Evolutionary conservation across 1,140 invertebrate genomes (phyloP).

Genomic region (Popillia japonica): DNA sequence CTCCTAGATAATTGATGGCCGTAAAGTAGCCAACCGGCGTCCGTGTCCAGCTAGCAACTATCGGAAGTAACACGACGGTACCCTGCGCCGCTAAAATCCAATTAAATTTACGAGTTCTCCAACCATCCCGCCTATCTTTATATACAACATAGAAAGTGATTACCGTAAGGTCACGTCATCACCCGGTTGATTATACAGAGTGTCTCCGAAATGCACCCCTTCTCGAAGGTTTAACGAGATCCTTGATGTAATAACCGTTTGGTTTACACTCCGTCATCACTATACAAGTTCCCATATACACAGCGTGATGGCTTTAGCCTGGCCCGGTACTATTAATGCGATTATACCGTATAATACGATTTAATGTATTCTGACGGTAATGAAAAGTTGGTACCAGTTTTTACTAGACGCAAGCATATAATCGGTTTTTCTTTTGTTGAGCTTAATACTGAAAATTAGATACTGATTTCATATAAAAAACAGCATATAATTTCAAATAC

Average conservation of each 20-base stretch:
- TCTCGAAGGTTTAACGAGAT: conserved; percentile 5
- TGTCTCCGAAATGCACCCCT: not conserved
- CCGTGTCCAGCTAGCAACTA: conserved; percentile 10
- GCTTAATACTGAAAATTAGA: too few species aligned
- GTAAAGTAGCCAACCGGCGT: conserved; percentile 13
- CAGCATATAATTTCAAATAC: too few species aligned
- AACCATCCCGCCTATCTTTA: conserved; percentile 4
- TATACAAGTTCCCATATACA: not conserved
- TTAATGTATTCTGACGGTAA: not conserved
- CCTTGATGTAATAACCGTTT: conserved; percentile 18
- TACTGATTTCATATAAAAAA: too few species aligned
- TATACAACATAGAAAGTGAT: conserved; percentile 20
- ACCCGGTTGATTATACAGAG: conserved; percentile 10
- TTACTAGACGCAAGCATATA: not conserved
- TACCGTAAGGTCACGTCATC: conserved; percentile 14
- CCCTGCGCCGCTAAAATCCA: conserved; percentile 16
- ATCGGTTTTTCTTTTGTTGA: too few species aligned
- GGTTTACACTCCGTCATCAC: conserved; percentile 10
- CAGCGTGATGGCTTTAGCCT: not conserved
- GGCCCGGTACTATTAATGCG: not conserved
- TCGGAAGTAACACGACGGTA: not conserved
- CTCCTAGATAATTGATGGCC: conserved; percentile 28
- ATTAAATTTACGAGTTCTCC: conserved; percentile 33
- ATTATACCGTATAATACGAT: not conserved
- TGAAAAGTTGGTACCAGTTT: not conserved